Evolutionary conservation across 2,797 vertebrate species (phyloP).

Genomic region (Poeciliopsis paucimaculata): DNA sequence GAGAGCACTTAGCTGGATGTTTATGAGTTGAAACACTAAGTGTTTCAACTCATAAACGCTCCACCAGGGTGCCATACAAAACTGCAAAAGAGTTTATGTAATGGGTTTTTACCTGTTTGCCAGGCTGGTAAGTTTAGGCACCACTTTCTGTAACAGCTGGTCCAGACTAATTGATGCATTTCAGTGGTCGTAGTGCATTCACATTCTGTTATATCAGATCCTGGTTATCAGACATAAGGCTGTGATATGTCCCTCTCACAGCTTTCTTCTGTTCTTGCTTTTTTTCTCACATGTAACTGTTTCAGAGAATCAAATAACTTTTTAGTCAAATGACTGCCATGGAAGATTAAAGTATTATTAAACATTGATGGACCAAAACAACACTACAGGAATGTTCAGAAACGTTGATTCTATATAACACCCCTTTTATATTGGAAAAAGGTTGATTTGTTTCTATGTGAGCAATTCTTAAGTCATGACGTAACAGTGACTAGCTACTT

Average conservation of each 20-base stretch:
- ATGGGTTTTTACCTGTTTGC: background rate
- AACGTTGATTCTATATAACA: too few relatives aligned
- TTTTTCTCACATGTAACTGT: too few relatives aligned
- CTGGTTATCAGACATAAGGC: background rate
- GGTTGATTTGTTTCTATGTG: background rate
- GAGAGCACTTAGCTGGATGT: slow-evolving; percentile 18
- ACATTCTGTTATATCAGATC: background rate
- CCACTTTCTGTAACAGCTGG: background rate
- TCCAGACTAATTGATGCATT: background rate
- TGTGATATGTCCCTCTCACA: background rate
- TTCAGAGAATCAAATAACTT: background rate
- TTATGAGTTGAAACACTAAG: slow-evolving; percentile 20
- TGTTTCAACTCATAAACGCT: background rate
- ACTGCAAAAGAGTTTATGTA: slow-evolving; percentile 2
- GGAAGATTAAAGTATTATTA: too few relatives aligned
- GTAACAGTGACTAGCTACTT: background rate
- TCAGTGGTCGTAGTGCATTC: background rate
- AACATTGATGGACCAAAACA: too few relatives aligned
- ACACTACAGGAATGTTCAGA: too few relatives aligned
- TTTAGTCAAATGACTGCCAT: background rate
- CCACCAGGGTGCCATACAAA: slow-evolving; percentile 5
- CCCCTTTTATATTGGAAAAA: background rate
- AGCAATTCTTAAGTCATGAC: background rate
- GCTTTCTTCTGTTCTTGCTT: too few relatives aligned
- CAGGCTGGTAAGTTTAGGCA: background rate